Percentiles rank a stretch among this genome's conserved stretches.
Conservation (phyloP, 1,140 invertebrate genomes). For the Saxidomus purpurata region DNA sequence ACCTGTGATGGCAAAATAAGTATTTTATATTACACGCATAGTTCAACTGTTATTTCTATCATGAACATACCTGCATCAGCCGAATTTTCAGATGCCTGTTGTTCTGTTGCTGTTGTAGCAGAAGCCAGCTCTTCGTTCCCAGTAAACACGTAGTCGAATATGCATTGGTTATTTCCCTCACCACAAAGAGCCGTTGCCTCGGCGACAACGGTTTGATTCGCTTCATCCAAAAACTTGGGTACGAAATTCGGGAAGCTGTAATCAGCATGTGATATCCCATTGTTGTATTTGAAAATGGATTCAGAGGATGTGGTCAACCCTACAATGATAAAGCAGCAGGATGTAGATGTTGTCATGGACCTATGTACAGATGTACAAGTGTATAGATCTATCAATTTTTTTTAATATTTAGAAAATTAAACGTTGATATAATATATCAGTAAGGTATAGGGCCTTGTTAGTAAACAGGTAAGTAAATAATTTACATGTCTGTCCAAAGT, state of each 20-base stretch:
- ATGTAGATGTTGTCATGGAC: too few species aligned
- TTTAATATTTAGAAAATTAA: too few species aligned
- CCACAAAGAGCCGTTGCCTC: slow-evolving; percentile 64
- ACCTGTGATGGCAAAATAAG: too few species aligned
- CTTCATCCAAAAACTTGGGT: slow-evolving; percentile 67
- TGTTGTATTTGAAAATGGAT: slow-evolving; percentile 65
- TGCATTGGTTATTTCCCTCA: slow-evolving; percentile 64
- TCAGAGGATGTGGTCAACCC: slow-evolving; percentile 57
- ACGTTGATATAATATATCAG: too few species aligned
- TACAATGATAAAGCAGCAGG: slow-evolving; percentile 26
- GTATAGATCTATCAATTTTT: too few species aligned
- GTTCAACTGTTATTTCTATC: too few species aligned
- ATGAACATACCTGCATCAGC: slow-evolving; percentile 30
- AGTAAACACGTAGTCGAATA: slow-evolving; percentile 72
- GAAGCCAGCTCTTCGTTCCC: slow-evolving; percentile 64
- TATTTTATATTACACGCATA: too few species aligned
- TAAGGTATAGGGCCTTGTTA: too few species aligned
- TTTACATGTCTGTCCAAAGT: slow-evolving; percentile 73
- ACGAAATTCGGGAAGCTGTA: slow-evolving; percentile 63
- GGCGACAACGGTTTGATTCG: neutral
- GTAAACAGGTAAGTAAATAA: too few species aligned
- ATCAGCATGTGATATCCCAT: slow-evolving; percentile 54
- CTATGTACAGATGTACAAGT: too few species aligned
- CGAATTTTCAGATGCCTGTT: neutral
- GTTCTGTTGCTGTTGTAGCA: slow-evolving; percentile 37